These are phyloP conservation scores for Tor tambroides DNA, from an alignment of 2,113 vertebrate species.

Conservation along the genomic window DNA sequence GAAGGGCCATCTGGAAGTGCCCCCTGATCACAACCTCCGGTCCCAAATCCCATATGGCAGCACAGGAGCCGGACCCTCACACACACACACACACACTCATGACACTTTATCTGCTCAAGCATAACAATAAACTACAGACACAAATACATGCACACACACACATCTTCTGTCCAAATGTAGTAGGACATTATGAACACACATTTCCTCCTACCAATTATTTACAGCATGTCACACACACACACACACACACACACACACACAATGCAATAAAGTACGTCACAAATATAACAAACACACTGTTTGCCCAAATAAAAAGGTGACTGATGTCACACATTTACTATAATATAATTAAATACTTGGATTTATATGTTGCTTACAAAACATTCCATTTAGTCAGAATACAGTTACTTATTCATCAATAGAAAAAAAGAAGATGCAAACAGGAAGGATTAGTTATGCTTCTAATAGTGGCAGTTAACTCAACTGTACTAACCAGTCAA, in stretches of 20 bases:
- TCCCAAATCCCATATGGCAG: slow-evolving; percentile 59
- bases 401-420: no score
- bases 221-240: not conserved
- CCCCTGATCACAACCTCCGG: slow-evolving; percentile 31
- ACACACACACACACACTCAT: not conserved
- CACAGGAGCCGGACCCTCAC: slow-evolving; percentile 63
- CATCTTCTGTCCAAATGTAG: slow-evolving; percentile 47
- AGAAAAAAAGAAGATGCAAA: no score
- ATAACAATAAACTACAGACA: slow-evolving; percentile 41
- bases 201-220: not conserved
- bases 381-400: no score
- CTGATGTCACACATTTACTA: not conserved
- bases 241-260: not conserved
- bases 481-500: not conserved
- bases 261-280: not conserved
- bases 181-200: not conserved
- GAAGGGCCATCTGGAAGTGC: slow-evolving; percentile 29
- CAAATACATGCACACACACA: slow-evolving; percentile 29
- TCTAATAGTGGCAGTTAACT: no score
- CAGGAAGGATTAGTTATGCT: no score
- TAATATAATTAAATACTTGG: no score
- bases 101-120: slow-evolving; percentile 62
- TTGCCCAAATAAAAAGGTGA: not conserved
- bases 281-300: not conserved
- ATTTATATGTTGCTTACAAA: no score